Percentiles rank a stretch among this genome's conserved stretches.
These are phyloP conservation scores for Vombatus ursinus DNA, from an alignment of 2,113 vertebrate genomes.

Conservation along the genomic window DNA sequence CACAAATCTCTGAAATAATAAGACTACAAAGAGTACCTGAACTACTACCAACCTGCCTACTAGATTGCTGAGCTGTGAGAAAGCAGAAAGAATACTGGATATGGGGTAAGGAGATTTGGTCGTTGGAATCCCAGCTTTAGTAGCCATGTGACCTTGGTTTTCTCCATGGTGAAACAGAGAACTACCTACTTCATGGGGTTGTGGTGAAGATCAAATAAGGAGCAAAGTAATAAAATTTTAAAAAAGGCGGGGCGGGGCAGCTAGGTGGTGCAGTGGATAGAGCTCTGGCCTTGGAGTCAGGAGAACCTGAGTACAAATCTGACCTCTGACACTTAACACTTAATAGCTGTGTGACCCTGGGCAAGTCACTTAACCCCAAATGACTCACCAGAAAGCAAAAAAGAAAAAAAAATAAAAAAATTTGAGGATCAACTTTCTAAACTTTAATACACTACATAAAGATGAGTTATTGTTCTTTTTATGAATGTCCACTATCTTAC, in stretches of 20 bases:
- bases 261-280: no score
- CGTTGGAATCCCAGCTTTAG: background rate
- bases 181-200: no score
- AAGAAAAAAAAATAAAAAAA: no score
- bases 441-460: background rate
- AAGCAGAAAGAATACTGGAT: background rate
- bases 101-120: background rate
- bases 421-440: background rate
- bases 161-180: background rate
- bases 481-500: background rate
- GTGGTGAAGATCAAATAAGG: background rate
- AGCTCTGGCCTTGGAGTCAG: no score
- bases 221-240: no score
- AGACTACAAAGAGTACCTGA: background rate
- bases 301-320: no score
- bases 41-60: background rate
- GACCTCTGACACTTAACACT: no score
- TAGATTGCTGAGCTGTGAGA: background rate
- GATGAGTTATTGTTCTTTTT: background rate
- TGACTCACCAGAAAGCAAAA: no score
- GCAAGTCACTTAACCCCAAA: no score
- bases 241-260: no score
- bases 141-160: background rate
- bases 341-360: no score
- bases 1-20: slow-evolving; percentile 20